Evolutionary conservation across 2,113 vertebrate species (phyloP).

Genomic region (Ammodytes dubius): DNA sequence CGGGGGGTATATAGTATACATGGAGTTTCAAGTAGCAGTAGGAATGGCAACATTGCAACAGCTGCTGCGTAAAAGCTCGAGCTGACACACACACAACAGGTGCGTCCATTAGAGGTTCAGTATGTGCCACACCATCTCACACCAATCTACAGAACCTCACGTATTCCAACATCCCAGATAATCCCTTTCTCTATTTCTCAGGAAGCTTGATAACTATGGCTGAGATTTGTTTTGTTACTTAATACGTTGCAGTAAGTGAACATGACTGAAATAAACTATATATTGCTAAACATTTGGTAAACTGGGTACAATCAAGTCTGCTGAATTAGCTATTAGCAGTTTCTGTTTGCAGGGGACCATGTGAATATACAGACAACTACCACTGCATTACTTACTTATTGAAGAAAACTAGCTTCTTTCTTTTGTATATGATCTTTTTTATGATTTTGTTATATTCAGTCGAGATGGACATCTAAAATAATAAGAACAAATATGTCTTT

Average conservation of each 20-base stretch:
- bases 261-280: neutral
- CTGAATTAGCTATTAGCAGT: neutral
- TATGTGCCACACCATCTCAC: neutral
- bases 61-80: conserved; percentile 49
- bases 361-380: neutral
- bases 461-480: neutral
- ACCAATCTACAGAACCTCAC: neutral
- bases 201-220: neutral
- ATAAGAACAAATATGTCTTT: neutral
- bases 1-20: neutral
- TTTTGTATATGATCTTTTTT: neutral
- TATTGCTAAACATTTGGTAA: neutral
- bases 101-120: conserved; percentile 44
- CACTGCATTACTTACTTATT: neutral
- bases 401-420: too few relatives aligned
- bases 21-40: conserved; percentile 27
- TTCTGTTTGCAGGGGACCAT: neutral
- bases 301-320: neutral
- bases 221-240: neutral
- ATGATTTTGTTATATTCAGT: neutral
- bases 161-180: neutral
- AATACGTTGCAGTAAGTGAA: neutral
- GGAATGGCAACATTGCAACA: conserved; percentile 45
- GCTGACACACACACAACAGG: conserved; percentile 54
- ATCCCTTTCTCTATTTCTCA: neutral